These are phyloP conservation scores for Mionectes macconnelli DNA, from an alignment of 2,113 vertebrate species.

Conservation along the genomic window DNA sequence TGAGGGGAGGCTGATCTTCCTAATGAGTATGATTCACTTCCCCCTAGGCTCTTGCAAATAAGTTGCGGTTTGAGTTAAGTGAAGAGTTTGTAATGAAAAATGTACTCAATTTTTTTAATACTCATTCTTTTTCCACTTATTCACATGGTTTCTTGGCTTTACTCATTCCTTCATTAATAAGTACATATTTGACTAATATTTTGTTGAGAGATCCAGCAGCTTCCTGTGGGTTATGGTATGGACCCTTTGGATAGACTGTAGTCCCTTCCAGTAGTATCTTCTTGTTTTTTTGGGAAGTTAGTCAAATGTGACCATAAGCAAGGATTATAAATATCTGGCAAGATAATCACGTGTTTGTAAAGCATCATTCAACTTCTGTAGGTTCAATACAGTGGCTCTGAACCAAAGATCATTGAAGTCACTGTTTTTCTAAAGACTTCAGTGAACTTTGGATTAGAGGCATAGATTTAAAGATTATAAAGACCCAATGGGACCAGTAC, in stretches of 20 bases:
- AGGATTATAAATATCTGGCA: neutral
- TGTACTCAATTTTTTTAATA: neutral
- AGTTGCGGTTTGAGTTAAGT: neutral
- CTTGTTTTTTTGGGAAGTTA: neutral
- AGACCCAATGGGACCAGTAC: neutral
- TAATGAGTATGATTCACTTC: constrained; percentile 24
- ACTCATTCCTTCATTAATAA: neutral
- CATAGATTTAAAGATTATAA: constrained; percentile 16
- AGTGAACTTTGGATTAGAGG: neutral
- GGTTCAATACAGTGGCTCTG: neutral
- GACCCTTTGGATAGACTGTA: neutral
- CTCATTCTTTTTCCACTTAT: neutral
- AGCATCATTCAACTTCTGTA: neutral
- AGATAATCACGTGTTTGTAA: neutral
- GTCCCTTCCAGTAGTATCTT: neutral
- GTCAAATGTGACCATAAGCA: neutral
- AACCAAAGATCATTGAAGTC: neutral
- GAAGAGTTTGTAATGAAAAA: constrained; percentile 5
- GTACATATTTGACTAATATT: neutral
- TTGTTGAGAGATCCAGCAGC: neutral
- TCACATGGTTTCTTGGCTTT: neutral
- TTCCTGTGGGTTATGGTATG: neutral
- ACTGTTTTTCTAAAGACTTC: constrained; percentile 18
- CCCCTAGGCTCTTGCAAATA: neutral
- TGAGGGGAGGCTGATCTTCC: constrained; percentile 19